Evolutionary conservation across 2,113 vertebrate genomes (phyloP).

Genomic region (Albula goreensis): DNA sequence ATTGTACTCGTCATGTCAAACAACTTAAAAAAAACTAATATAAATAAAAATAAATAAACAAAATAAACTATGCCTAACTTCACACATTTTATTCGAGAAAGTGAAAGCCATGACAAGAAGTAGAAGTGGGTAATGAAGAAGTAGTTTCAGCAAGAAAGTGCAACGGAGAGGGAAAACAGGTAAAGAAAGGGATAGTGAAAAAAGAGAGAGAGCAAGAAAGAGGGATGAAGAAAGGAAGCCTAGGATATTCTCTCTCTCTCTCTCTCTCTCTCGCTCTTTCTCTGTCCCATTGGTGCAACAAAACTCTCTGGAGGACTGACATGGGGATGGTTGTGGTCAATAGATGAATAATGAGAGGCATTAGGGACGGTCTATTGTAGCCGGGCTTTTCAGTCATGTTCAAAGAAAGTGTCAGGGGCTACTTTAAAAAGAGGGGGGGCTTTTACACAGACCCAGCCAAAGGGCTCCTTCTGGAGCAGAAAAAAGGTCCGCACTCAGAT

Average conservation of each 20-base stretch:
- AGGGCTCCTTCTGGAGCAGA: conserved; percentile 13
- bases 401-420: conserved; percentile 34
- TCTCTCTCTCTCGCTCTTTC: too few relatives aligned
- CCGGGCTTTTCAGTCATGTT: conserved; percentile 35
- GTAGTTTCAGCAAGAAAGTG: neutral
- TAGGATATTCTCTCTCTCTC: conserved; percentile 6
- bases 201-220: neutral
- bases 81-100: neutral
- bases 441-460: conserved; percentile 10
- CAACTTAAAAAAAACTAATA: too few relatives aligned
- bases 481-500: conserved; percentile 30
- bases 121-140: neutral
- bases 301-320: conserved; percentile 22
- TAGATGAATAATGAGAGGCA: conserved; percentile 7
- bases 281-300: neutral
- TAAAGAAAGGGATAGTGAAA: conserved; percentile 13
- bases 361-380: neutral
- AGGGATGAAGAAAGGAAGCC: too few relatives aligned
- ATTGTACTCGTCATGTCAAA: neutral
- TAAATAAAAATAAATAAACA: neutral
- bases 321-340: neutral
- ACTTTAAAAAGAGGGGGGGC: neutral
- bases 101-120: neutral
- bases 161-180: neutral
- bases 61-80: too few relatives aligned